A percentile compares a stretch with the other conserved stretches of the same genome.
phyloP scores from a whole-genome alignment of 2,113 vertebrate species.

The Uropsilus gracilis region DNA sequence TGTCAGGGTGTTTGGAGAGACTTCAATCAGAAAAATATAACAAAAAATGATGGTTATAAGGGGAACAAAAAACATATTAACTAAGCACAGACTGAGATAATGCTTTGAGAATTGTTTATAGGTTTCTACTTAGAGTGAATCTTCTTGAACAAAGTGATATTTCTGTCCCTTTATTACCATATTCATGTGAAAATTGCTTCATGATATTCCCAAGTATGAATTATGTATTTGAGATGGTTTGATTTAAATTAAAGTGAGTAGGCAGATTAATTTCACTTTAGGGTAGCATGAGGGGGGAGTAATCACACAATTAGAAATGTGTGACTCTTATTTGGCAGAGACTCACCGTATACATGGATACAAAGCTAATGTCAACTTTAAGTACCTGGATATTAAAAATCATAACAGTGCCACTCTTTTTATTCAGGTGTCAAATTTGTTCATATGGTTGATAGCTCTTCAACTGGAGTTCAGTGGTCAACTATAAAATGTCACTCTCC shows the following conservation, averaged over 20 bases:
- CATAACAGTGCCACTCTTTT: background rate
- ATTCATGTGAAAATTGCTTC: background rate
- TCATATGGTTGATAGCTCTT: background rate
- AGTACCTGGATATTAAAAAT: background rate
- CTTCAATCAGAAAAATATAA: background rate
- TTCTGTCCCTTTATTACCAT: background rate
- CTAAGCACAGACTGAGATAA: background rate
- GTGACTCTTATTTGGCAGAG: background rate
- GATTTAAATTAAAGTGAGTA: background rate
- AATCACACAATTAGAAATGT: background rate
- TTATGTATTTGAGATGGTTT: background rate
- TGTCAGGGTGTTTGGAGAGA: background rate
- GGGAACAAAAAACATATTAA: background rate
- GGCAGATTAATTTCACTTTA: background rate
- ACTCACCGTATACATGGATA: background rate
- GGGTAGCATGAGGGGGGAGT: background rate
- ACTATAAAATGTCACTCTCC: background rate
- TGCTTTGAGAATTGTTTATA: background rate
- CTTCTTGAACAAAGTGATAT: background rate
- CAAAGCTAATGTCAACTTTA: background rate
- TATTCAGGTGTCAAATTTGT: background rate
- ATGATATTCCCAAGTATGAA: background rate
- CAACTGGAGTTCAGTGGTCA: background rate
- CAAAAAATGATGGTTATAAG: background rate
- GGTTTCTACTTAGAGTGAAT: background rate